Percentiles rank a stretch among this genome's conserved stretches.
These are phyloP conservation scores for Trichosurus vulpecula DNA, from an alignment of 2,797 vertebrate species.

Conservation along the genomic window DNA sequence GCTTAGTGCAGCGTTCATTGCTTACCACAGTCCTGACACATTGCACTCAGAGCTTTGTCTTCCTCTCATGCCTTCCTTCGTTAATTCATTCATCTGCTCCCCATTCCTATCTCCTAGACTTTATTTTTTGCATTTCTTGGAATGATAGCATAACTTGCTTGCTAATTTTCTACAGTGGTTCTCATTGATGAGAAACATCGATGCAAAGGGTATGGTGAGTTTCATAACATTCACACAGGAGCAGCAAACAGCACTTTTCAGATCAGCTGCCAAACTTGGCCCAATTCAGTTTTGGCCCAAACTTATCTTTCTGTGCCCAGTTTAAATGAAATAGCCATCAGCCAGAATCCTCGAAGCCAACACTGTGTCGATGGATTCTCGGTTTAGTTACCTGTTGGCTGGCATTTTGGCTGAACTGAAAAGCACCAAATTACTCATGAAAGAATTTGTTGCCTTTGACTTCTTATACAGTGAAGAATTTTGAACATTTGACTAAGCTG, in stretches of 20 bases:
- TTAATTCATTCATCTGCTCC: background rate
- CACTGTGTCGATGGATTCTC: background rate
- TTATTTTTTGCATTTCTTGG: background rate
- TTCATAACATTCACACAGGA: background rate
- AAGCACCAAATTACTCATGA: constrained; percentile 14
- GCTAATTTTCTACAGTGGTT: constrained; percentile 11
- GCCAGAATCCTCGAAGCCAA: background rate
- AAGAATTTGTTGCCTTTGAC: constrained; percentile 10
- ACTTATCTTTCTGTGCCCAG: background rate
- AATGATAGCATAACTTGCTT: constrained; percentile 30
- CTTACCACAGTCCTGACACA: background rate
- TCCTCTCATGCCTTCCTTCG: background rate
- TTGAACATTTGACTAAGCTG: background rate
- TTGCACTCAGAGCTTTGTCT: background rate
- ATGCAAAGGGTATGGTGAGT: constrained; percentile 12
- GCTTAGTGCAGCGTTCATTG: background rate
- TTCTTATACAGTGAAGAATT: background rate
- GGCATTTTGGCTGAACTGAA: background rate
- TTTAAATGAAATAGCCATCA: constrained; percentile 8
- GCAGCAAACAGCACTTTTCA: background rate
- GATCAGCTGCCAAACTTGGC: background rate
- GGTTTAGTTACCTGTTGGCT: background rate
- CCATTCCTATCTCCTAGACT: background rate
- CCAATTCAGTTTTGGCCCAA: background rate
- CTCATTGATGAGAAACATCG: background rate